Conservation (phyloP, 1,140 invertebrate species). For the Drosophila parvula region DNA sequence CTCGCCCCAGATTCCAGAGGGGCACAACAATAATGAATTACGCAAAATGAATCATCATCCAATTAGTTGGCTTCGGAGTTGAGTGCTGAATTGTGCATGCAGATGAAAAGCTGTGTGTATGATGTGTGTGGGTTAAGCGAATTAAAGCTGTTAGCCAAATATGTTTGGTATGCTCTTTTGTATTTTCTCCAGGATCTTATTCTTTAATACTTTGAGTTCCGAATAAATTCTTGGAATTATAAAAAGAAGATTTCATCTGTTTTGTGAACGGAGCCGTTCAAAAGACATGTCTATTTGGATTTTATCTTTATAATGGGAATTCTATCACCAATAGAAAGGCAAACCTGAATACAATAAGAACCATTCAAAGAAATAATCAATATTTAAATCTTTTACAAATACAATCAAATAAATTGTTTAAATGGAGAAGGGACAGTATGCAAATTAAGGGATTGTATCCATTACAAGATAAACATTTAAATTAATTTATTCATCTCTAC, state of each 20-base stretch:
- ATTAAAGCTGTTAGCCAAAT: slow-evolving; percentile 15
- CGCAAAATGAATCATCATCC: slow-evolving; percentile 40
- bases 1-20: background rate
- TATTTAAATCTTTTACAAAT: background rate
- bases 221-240: background rate
- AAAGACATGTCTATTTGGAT: background rate
- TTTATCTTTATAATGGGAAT: background rate
- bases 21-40: slow-evolving; percentile 26
- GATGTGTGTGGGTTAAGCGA: background rate
- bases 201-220: background rate
- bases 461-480: background rate
- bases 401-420: background rate
- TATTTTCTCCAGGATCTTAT: background rate
- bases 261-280: background rate
- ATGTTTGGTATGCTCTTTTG: background rate
- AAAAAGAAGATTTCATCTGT: background rate
- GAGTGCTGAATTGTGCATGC: background rate
- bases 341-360: background rate
- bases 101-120: background rate
- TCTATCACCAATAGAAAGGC: background rate
- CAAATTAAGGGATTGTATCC: background rate
- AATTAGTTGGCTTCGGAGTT: slow-evolving; percentile 20
- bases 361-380: too few species aligned
- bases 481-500: background rate
- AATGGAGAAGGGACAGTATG: background rate